Base-by-base conservation (phyloP, 2,888 invertebrate genomes). In the Mimas tiliae region DNA sequence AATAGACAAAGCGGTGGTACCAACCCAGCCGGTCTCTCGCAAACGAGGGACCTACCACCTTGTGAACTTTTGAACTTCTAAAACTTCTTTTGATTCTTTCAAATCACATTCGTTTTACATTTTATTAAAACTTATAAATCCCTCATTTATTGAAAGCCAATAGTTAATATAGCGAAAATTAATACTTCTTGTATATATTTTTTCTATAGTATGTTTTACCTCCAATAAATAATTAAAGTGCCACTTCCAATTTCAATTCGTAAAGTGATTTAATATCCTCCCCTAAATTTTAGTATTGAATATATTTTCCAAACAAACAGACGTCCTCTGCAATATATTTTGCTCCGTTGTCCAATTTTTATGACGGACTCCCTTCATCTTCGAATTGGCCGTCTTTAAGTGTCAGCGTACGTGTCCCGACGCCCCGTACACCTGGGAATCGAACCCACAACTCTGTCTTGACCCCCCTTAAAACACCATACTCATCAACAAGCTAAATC, bases 391-490 rank as follows among this genome's bases (percentile, higher is more conserved):
- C 84, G 87, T 87, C 89, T 90, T 89, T 93, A 92, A 93, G 91
- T 93, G 91, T 89, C 81, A 82, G 73, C 84, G 89, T 89, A 93
- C 93, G 91, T 90, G 91, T 82, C 83, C 80, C 86, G 79, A 87
- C 91, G 84, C 89, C 86, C 85, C 80, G 84, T 83, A 86, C 94
- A 93, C 94, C 93, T 93, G 94, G 94, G 94, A 94, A 92, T 94
- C 91, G 88, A 93, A 93, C 88, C 89, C 89, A 83, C 93, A 90
- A 90, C 88, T 87, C 87, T 88, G 87, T 84, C 81, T 86, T 90
- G 91, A 91, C 91, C 91, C 92, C 80, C 82, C 75, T 70, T 69
- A 70, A 81, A 82, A 83, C 78, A 83, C 78, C 72, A 79, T 68
- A 70, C 69, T 34, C 50, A 68, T 63, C 62, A 42, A 34, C 71